Conservation (phyloP, 2,113 vertebrate species). For the Axis porcinus region DNA sequence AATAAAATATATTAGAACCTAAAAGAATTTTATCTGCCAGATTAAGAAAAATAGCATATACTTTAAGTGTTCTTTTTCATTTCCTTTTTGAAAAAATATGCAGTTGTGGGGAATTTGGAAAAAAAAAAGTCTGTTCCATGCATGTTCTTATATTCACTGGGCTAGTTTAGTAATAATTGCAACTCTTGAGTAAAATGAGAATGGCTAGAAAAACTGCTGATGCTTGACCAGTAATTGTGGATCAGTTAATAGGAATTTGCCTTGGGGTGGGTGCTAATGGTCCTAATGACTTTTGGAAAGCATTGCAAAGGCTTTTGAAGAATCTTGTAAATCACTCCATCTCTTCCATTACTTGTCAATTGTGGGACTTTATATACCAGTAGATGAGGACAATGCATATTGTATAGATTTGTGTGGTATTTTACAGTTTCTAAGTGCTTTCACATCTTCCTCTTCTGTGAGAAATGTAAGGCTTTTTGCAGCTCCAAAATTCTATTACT, state of each 20-base stretch:
- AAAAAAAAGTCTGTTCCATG: background rate
- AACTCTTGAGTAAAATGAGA: background rate
- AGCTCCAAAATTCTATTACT: background rate
- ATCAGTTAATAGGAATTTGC: background rate
- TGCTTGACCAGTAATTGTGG: slow-evolving; percentile 14
- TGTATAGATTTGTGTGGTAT: background rate
- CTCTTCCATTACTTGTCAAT: background rate
- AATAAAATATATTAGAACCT: background rate
- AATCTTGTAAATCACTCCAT: background rate
- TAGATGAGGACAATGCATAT: background rate
- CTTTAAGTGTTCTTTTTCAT: background rate
- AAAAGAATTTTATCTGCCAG: background rate
- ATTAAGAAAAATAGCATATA: background rate
- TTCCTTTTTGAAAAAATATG: slow-evolving; percentile 12
- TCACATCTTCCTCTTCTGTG: background rate
- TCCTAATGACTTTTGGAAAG: slow-evolving; percentile 23
- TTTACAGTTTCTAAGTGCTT: background rate
- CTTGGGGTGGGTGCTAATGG: background rate
- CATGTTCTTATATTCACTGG: background rate
- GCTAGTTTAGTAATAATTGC: background rate
- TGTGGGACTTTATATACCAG: background rate
- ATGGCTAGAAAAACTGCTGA: background rate
- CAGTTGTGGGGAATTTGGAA: background rate
- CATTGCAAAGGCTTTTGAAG: background rate
- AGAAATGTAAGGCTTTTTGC: background rate